Conservation (phyloP, 2,797 vertebrate genomes). For the Clarias platycephalus region DNA sequence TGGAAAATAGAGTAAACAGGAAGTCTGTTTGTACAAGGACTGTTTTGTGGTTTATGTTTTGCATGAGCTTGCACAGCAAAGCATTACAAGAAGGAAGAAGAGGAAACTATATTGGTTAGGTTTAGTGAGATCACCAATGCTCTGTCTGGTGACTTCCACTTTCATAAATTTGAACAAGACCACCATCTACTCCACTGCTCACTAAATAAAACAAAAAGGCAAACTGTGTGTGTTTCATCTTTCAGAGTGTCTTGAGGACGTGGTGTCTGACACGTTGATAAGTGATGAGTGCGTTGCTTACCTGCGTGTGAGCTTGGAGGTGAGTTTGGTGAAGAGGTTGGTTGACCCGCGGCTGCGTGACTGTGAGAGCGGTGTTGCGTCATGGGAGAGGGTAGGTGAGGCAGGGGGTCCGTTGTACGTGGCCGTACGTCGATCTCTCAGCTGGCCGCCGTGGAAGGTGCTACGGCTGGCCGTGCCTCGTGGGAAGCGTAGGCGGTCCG, state of each 20-base stretch:
- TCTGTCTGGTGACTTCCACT: not conserved
- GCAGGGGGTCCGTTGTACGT: slow-evolving; percentile 86
- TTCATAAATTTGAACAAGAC: not conserved
- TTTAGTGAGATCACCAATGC: not conserved
- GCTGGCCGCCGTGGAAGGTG: slow-evolving; percentile 85
- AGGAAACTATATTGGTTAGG: not conserved
- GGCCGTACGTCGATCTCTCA: slow-evolving; percentile 82
- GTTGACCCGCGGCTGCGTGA: slow-evolving; percentile 82
- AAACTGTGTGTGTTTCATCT: not conserved
- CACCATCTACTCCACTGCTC: not conserved
- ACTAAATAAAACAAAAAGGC: not conserved
- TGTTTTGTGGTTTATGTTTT: not conserved
- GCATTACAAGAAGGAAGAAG: not conserved
- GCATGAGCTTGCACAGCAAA: slow-evolving; percentile 3
- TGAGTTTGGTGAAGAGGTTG: slow-evolving; percentile 86
- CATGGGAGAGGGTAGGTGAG: slow-evolving; percentile 85
- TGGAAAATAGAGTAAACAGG: slow-evolving; percentile 7
- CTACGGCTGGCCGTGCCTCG: slow-evolving; percentile 83
- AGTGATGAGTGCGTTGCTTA: slow-evolving; percentile 43
- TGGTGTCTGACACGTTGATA: not conserved
- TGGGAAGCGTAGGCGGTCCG: slow-evolving; percentile 84
- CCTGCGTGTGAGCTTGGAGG: slow-evolving; percentile 86
- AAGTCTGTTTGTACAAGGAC: not conserved
- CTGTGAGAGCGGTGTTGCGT: slow-evolving; percentile 83
- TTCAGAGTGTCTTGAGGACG: not conserved